These are phyloP conservation scores for Sciurus carolinensis DNA, from an alignment of 2,797 vertebrate species.

Conservation along the genomic window DNA sequence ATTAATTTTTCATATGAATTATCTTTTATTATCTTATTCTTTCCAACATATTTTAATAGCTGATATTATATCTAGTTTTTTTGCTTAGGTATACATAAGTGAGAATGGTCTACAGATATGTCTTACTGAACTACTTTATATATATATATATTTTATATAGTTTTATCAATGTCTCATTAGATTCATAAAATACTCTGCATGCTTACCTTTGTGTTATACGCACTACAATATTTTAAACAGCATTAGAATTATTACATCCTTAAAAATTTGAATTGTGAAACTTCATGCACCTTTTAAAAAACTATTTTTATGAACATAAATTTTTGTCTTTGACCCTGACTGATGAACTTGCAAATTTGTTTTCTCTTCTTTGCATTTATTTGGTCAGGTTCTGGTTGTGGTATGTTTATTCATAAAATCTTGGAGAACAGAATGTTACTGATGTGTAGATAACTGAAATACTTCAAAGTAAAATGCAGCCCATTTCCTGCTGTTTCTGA, in stretches of 20 bases:
- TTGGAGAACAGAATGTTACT: neutral
- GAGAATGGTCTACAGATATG: neutral
- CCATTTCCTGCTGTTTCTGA: slow-evolving; percentile 1
- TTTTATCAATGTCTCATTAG: neutral
- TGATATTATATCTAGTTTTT: neutral
- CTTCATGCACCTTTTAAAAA: neutral
- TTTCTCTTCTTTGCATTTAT: neutral
- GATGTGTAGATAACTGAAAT: neutral
- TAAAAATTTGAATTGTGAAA: neutral
- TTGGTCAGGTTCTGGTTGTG: neutral
- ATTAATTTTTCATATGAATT: neutral
- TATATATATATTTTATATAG: neutral
- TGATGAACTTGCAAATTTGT: neutral
- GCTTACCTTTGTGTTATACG: neutral
- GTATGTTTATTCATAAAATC: neutral
- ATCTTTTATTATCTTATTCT: neutral
- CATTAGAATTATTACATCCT: neutral
- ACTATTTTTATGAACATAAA: neutral
- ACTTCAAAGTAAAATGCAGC: slow-evolving; percentile 6
- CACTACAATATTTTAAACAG: neutral
- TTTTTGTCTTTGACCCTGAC: slow-evolving; percentile 1
- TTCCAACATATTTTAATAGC: neutral
- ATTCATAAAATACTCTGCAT: neutral
- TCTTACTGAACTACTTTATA: neutral
- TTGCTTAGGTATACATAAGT: neutral